Percentiles rank a stretch among this genome's conserved stretches.
Conservation (phyloP, 2,113 vertebrate species). For the Oophaga pumilio region DNA sequence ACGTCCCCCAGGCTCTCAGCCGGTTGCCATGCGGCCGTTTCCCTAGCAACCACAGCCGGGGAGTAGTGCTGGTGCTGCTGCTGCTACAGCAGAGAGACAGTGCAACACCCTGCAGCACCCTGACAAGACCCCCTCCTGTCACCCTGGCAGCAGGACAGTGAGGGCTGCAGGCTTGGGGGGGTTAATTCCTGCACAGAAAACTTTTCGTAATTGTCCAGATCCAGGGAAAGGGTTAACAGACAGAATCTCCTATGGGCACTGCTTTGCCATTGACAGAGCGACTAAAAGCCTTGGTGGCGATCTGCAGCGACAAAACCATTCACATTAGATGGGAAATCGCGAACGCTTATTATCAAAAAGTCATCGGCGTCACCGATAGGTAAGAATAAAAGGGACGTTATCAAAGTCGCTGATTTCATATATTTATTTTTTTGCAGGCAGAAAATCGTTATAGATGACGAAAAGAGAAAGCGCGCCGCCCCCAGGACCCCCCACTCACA, state of each 20-base stretch:
- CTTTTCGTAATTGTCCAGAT: background rate
- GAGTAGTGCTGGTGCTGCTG: constrained; percentile 72
- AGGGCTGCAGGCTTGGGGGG: background rate
- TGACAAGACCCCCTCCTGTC: background rate
- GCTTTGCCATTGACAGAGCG: background rate
- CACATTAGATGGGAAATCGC: background rate
- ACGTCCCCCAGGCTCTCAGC: constrained; percentile 90
- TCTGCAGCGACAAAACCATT: too few species aligned
- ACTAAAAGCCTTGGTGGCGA: background rate
- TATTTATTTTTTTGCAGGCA: too few species aligned
- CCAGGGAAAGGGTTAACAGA: background rate
- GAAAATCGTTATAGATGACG: background rate
- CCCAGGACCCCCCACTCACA: background rate
- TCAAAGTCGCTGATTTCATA: too few species aligned
- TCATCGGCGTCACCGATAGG: too few species aligned
- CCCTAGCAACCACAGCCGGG: constrained; percentile 92
- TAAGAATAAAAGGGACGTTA: too few species aligned
- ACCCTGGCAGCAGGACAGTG: background rate
- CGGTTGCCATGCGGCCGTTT: constrained; percentile 99
- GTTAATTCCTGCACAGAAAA: background rate
- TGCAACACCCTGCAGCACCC: constrained; percentile 68
- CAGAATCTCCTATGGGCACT: background rate
- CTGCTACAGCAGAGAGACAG: constrained; percentile 70
- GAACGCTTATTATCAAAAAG: background rate
- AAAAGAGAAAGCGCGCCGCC: background rate